A percentile compares a stretch with the other conserved stretches of the same genome.
Evolutionary conservation across 2,888 invertebrate genomes (phyloP).

Genomic region (Cylindroiulus punctatus): DNA sequence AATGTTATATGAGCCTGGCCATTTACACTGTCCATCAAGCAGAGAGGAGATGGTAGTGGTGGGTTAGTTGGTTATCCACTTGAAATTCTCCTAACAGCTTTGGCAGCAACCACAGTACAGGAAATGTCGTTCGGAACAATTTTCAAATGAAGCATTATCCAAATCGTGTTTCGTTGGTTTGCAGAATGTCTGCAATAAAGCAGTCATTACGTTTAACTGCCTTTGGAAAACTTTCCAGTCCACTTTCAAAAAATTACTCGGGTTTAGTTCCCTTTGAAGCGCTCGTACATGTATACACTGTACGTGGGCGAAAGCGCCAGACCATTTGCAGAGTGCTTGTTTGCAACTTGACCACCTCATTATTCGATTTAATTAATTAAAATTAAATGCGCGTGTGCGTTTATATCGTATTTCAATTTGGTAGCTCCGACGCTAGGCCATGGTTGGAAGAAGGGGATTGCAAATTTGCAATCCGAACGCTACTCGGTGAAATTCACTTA

Average conservation of each 20-base stretch:
- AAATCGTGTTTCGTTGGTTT: background rate
- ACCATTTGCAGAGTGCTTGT: conserved; percentile 13
- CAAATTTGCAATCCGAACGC: background rate
- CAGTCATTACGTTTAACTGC: conserved; percentile 22
- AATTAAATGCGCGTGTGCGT: conserved; percentile 25
- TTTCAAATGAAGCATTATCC: background rate
- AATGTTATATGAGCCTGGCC: no score
- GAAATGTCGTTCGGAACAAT: background rate
- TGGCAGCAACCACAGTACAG: background rate
- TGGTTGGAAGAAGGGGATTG: background rate
- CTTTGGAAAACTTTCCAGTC: background rate
- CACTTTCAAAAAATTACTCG: conserved; percentile 1
- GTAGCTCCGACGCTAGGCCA: background rate
- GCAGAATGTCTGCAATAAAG: background rate
- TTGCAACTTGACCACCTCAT: conserved; percentile 42
- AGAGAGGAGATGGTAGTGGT: background rate
- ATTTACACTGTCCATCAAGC: background rate
- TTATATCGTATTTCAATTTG: conserved; percentile 21
- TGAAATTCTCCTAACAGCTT: background rate
- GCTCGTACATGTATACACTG: no score
- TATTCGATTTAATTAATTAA: conserved; percentile 44
- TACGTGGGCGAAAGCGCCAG: background rate
- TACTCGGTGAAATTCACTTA: background rate
- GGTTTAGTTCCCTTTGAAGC: background rate
- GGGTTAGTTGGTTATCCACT: background rate